Evolutionary conservation across 1,140 invertebrate species (phyloP).

Genomic region (Tetranychus urticae): DNA sequence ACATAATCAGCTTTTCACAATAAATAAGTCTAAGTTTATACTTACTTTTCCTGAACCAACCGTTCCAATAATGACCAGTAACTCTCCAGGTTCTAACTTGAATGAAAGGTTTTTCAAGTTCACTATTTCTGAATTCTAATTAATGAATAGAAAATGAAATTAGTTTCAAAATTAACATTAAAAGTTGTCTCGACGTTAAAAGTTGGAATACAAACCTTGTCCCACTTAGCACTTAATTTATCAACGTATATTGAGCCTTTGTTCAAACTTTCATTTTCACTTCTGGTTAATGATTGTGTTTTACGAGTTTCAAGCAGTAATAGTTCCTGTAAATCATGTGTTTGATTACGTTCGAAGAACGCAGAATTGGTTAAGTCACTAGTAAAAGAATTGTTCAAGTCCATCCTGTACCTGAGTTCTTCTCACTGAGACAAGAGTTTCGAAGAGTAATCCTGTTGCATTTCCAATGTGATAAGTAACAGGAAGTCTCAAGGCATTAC

Average conservation of each 20-base stretch:
- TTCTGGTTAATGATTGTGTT: no score
- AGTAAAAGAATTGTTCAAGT: background rate
- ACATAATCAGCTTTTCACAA: background rate
- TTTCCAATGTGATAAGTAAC: background rate
- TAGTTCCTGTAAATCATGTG: no score
- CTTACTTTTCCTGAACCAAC: slow-evolving; percentile 1
- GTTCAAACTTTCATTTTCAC: no score
- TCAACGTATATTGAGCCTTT: background rate
- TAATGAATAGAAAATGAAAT: background rate
- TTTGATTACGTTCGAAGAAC: no score
- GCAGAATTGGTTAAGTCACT: no score
- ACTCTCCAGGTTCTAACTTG: background rate
- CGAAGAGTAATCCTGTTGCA: background rate
- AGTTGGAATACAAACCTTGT: background rate
- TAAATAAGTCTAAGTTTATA: background rate
- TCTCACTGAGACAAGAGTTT: background rate
- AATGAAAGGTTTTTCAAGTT: background rate
- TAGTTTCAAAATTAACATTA: slow-evolving; percentile 22
- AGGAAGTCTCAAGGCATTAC: background rate
- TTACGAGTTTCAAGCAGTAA: no score
- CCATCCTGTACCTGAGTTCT: background rate
- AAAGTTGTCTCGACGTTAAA: background rate
- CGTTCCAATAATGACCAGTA: background rate
- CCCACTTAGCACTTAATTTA: background rate
- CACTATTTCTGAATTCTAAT: background rate